phyloP scores from a whole-genome alignment of 1,140 invertebrate genomes.

The Drosophila repletoides region DNA sequence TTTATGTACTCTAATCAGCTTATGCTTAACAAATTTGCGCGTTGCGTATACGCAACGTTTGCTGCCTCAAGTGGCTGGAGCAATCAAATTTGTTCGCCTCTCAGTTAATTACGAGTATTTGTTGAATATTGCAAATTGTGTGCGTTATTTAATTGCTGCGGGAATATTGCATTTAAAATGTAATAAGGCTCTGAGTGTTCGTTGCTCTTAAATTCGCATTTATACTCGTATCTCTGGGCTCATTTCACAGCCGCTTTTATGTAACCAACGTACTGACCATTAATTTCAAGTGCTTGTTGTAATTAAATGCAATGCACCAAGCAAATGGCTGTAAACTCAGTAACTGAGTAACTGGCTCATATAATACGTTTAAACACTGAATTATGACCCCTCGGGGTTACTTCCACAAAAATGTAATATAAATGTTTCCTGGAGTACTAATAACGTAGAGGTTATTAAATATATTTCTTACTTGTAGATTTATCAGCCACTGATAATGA shows the following conservation, averaged over 20 bases:
- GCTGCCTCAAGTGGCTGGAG: slow-evolving; percentile 3
- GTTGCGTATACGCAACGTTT: slow-evolving; percentile 30
- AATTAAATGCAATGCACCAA: slow-evolving; percentile 58
- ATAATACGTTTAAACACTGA: slow-evolving; percentile 32
- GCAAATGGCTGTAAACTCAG: slow-evolving; percentile 41
- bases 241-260: slow-evolving; percentile 34
- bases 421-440: too few relatives aligned
- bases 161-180: slow-evolving; percentile 52
- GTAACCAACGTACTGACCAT: slow-evolving; percentile 51
- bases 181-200: slow-evolving; percentile 26
- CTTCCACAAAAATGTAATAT: too few relatives aligned
- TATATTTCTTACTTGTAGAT: too few relatives aligned
- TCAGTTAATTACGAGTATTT: slow-evolving; percentile 34
- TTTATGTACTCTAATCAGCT: slow-evolving; percentile 31
- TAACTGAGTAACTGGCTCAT: slow-evolving; percentile 16
- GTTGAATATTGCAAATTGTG: slow-evolving; percentile 35
- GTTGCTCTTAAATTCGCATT: slow-evolving; percentile 17
- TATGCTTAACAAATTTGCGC: too few relatives aligned
- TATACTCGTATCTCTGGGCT: slow-evolving; percentile 17
- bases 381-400: background rate
- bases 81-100: slow-evolving; percentile 18
- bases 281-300: slow-evolving; percentile 50
- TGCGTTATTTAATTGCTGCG: slow-evolving; percentile 44
- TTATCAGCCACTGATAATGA: too few relatives aligned
- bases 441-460: too few relatives aligned